phyloP scores from a whole-genome alignment of 35 echinoderm and acorn worm species.

The Ophioderma brevispina region DNA sequence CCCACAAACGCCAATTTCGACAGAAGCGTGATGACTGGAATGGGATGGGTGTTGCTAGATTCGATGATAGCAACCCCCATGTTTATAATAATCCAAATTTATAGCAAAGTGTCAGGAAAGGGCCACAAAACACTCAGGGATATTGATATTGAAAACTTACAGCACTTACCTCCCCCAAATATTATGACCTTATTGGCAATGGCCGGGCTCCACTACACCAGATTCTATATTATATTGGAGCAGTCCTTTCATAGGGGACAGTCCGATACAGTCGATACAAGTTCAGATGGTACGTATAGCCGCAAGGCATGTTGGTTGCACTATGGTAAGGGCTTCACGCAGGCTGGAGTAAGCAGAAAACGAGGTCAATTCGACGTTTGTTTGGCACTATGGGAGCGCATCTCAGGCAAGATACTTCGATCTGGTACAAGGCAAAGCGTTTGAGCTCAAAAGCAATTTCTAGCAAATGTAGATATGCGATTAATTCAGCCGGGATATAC shows the following conservation, averaged over 20 bases:
- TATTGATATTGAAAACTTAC: no score
- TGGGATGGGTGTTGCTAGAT: neutral
- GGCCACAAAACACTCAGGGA: no score
- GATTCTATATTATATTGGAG: neutral
- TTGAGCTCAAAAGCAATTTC: neutral
- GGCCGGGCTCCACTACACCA: neutral
- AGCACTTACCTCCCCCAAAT: no score
- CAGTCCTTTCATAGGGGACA: neutral
- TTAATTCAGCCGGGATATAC: neutral
- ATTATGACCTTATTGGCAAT: no score
- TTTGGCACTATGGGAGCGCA: neutral
- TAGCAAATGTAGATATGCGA: neutral
- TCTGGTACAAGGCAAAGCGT: neutral
- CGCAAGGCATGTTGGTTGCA: neutral
- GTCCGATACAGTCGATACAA: neutral
- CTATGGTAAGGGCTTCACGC: neutral
- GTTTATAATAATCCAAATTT: no score
- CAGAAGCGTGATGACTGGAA: neutral
- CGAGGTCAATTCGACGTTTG: neutral
- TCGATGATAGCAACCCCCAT: neutral
- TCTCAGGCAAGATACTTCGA: neutral
- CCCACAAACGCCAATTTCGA: neutral
- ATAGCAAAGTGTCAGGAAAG: no score
- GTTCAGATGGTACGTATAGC: no score
- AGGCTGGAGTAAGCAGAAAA: neutral